phyloP scores from a whole-genome alignment of 2,113 vertebrate genomes.

The Montifringilla adamsi region DNA sequence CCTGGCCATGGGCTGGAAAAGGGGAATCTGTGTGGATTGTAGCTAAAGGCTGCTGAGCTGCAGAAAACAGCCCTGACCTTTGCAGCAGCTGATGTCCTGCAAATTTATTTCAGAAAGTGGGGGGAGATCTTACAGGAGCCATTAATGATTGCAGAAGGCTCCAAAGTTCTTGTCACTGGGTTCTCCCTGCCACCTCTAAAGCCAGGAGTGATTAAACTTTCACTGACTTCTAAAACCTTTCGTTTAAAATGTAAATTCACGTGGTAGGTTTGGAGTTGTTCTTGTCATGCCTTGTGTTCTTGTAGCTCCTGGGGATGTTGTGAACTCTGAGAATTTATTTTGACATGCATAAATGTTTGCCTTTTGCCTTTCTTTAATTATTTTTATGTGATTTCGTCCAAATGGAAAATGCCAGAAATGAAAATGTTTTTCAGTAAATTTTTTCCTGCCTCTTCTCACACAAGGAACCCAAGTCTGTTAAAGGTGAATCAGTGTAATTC shows the following conservation, averaged over 20 bases:
- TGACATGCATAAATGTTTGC: neutral
- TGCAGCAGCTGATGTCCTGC: neutral
- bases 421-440: neutral
- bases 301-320: neutral
- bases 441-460: neutral
- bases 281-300: neutral
- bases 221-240: neutral
- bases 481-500: neutral
- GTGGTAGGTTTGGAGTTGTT: neutral
- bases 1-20: neutral
- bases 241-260: neutral
- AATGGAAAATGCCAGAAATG: neutral
- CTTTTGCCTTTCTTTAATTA: neutral
- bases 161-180: neutral
- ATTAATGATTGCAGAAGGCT: neutral
- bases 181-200: neutral
- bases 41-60: neutral
- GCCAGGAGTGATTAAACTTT: neutral
- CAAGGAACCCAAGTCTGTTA: rapidly evolving
- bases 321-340: neutral
- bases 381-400: neutral
- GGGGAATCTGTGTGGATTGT: neutral
- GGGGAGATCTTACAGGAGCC: neutral
- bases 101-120: neutral
- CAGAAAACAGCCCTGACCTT: neutral